Evolutionary conservation across 92 coral and sea anemone species (phyloP).

Genomic region (Palythoa caribaeorum): DNA sequence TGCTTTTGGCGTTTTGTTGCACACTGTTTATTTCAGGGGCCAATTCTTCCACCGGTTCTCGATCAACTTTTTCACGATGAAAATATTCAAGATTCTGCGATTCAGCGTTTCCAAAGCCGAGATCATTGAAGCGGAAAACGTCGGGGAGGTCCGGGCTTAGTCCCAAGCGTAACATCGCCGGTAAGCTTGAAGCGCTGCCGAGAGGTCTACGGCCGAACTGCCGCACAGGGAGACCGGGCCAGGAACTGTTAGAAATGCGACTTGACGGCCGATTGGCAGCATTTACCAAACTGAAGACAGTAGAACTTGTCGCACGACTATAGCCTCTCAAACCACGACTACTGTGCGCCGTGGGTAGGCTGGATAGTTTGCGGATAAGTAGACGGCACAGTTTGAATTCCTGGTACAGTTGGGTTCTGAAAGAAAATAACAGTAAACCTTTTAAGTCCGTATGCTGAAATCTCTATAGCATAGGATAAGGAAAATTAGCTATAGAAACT

Average conservation of each 20-base stretch:
- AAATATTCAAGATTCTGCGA: background rate
- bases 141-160: slow-evolving; percentile 51
- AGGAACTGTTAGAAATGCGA: slow-evolving; percentile 83
- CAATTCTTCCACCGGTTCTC: background rate
- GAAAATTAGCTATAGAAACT: too few relatives aligned
- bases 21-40: background rate
- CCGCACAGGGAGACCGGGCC: slow-evolving; percentile 86
- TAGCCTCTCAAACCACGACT: slow-evolving; percentile 94
- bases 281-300: slow-evolving; percentile 68
- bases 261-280: slow-evolving; percentile 72
- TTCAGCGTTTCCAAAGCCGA: background rate
- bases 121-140: background rate
- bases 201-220: slow-evolving; percentile 90
- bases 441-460: background rate
- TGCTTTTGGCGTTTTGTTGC: background rate
- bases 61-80: background rate
- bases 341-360: slow-evolving; percentile 84
- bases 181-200: slow-evolving; percentile 96
- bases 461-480: too few relatives aligned
- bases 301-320: slow-evolving; percentile 85
- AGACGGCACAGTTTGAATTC: slow-evolving; percentile 95
- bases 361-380: slow-evolving; percentile 85
- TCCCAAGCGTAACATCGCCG: slow-evolving; percentile 87
- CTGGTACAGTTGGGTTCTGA: slow-evolving; percentile 85
- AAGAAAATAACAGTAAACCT: background rate